Conservation (phyloP, 2,888 invertebrate species). For the Spodoptera littoralis region DNA sequence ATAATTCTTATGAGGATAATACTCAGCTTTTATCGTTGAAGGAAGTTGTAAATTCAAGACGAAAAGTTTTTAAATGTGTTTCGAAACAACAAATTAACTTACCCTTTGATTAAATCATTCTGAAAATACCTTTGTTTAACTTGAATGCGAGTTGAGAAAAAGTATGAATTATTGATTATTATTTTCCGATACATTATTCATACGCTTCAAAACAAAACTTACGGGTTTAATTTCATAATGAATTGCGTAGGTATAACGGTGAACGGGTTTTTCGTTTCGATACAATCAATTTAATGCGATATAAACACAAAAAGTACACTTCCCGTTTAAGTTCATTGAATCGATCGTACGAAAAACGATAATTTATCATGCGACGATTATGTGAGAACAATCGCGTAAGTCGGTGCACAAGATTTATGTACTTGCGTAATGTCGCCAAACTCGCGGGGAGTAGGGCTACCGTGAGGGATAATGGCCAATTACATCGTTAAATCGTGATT, state of each 20-base stretch:
- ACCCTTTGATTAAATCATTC: constrained; percentile 12
- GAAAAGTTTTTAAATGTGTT: constrained; percentile 23
- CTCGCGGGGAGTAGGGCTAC: constrained; percentile 42
- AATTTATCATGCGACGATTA: constrained; percentile 55
- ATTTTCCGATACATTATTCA: constrained; percentile 13
- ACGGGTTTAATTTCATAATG: constrained; percentile 36
- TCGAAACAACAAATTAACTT: constrained; percentile 23
- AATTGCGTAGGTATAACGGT: constrained; percentile 43
- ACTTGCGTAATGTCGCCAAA: constrained; percentile 45
- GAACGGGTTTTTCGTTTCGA: constrained; percentile 23
- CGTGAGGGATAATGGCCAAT: constrained; percentile 43
- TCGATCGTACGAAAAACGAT: constrained; percentile 49
- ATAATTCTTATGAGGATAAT: constrained; percentile 34
- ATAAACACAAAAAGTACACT: constrained; percentile 40
- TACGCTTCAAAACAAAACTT: constrained; percentile 11
- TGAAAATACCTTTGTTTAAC: not conserved
- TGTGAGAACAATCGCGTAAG: constrained; percentile 56
- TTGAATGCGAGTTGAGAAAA: constrained; percentile 2
- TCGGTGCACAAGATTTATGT: constrained; percentile 49
- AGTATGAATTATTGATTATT: constrained; percentile 1
- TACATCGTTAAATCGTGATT: constrained; percentile 46
- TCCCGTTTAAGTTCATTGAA: constrained; percentile 55
- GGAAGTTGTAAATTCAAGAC: constrained; percentile 17
- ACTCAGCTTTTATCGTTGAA: constrained; percentile 29
- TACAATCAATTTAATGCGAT: constrained; percentile 49